A percentile compares a stretch with the other conserved stretches of the same genome.
These are phyloP conservation scores for Mugil cephalus DNA, from an alignment of 2,113 vertebrate species.

Conservation along the genomic window DNA sequence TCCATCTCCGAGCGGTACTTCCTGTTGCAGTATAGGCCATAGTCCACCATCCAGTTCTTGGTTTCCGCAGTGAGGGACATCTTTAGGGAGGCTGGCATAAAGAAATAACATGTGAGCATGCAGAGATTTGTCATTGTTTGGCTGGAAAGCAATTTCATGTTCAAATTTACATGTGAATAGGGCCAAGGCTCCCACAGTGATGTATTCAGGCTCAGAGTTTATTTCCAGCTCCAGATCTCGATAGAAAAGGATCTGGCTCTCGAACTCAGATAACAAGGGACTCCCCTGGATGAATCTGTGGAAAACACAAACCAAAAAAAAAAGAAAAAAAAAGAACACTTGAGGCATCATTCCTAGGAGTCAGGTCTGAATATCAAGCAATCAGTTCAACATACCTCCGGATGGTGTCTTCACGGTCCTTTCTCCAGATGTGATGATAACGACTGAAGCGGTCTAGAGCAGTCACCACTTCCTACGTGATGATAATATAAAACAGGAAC, in stretches of 20 bases:
- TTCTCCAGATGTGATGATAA: constrained; percentile 94
- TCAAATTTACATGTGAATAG: constrained; percentile 82
- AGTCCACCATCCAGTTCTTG: constrained; percentile 91
- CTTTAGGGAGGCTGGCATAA: constrained; percentile 88
- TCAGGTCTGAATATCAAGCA: background rate
- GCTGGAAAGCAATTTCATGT: background rate
- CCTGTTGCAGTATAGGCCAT: constrained; percentile 89
- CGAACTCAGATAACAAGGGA: constrained; percentile 91
- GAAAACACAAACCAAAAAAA: background rate
- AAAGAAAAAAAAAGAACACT: background rate
- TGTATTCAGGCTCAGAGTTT: constrained; percentile 88
- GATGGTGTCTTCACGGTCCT: constrained; percentile 89
- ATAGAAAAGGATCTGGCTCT: constrained; percentile 92
- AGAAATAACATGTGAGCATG: constrained; percentile 2
- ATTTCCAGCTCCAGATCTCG: constrained; percentile 89
- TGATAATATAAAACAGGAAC: constrained; percentile 1
- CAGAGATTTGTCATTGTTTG: background rate
- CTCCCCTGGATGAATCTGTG: constrained; percentile 82
- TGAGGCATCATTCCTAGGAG: background rate
- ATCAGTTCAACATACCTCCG: constrained; percentile 53
- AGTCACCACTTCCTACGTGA: constrained; percentile 86
- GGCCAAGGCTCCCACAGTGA: constrained; percentile 90
- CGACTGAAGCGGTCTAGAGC: constrained; percentile 86
- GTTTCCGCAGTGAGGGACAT: constrained; percentile 90
- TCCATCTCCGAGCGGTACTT: constrained; percentile 94